Evolutionary conservation across 1,140 invertebrate genomes (phyloP), one percentile per base, ranked within the genome.

Genomic region (Phortica variegata): DNA sequence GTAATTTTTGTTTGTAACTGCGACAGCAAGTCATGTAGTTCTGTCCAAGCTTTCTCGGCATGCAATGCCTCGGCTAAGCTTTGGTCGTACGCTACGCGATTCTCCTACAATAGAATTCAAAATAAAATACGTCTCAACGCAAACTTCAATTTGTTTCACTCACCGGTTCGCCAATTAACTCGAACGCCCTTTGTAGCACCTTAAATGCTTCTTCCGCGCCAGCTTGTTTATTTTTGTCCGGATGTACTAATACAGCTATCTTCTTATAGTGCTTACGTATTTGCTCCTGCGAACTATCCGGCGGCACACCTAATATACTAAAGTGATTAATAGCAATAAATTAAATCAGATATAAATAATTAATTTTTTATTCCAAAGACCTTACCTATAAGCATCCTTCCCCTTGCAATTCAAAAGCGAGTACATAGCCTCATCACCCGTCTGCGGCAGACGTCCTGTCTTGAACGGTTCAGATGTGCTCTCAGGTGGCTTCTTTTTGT

Each of bases 181-280:
- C 91, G 79, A 97, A 96, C 18, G 93, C 93, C 73, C 93, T 89
- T 52, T 93, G 91, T 54, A 96, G 79, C 70, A 95, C 95, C 79
- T 96, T 96, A 75, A 97, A 97, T 19, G 93, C 93, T 79, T 97
- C 93, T 74, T 96, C 93, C 7, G 94, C 92, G 39, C 94, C 93
- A 8, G 90, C 88, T 75, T 93, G 90, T 68, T 87, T 89, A 79
- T 96, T 96, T 79, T 97, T 96, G 72, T 95, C 93, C 1, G 93
- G 94, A 82, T 97, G 93, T 34, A 97, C 93, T 10, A 97, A 80
- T 65, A 95, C 88, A 3, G 93, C 93, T 78, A 96, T 93, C 56
- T 87, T 83, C 63, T 90, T 89, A 73, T 95, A 96, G 81, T 96
- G 95, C 61, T 89, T 89, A 65, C 93, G 93, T 61, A 97, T 94